phyloP scores from a whole-genome alignment of 2,888 invertebrate genomes.

The Mactromeris polynyma region DNA sequence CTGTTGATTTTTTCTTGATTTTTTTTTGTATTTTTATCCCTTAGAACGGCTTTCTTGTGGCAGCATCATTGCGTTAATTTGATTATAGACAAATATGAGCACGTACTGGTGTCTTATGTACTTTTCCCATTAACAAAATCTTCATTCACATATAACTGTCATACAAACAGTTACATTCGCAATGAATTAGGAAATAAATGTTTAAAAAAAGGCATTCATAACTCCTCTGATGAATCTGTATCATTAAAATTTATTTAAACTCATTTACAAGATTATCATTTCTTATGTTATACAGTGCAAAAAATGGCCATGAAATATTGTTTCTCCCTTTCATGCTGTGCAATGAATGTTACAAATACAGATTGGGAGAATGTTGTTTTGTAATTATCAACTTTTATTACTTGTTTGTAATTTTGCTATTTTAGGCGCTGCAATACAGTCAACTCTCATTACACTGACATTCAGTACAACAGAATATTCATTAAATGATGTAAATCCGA shows the following conservation, averaged over 20 bases:
- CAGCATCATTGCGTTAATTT: too few species aligned
- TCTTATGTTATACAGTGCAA: neutral
- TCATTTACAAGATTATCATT: neutral
- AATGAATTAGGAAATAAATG: neutral
- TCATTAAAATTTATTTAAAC: neutral
- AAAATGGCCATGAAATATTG: neutral
- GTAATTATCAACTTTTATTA: neutral
- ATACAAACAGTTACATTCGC: neutral
- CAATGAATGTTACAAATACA: neutral
- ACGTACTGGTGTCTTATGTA: too few species aligned
- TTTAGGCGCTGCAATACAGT: too few species aligned
- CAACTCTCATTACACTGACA: too few species aligned
- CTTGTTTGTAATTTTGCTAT: too few species aligned
- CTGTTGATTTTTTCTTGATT: too few species aligned
- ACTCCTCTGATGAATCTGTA: neutral
- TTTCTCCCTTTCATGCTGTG: neutral
- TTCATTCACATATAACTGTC: neutral
- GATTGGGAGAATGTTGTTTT: neutral
- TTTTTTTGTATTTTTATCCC: too few species aligned
- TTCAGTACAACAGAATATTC: too few species aligned
- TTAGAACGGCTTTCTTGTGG: too few species aligned
- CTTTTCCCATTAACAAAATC: neutral
- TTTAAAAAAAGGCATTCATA: neutral
- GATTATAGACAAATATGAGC: too few species aligned
- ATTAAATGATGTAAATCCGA: too few species aligned